Base-by-base conservation (phyloP, 2,888 invertebrate species). In the Vesta saturnalis region DNA sequence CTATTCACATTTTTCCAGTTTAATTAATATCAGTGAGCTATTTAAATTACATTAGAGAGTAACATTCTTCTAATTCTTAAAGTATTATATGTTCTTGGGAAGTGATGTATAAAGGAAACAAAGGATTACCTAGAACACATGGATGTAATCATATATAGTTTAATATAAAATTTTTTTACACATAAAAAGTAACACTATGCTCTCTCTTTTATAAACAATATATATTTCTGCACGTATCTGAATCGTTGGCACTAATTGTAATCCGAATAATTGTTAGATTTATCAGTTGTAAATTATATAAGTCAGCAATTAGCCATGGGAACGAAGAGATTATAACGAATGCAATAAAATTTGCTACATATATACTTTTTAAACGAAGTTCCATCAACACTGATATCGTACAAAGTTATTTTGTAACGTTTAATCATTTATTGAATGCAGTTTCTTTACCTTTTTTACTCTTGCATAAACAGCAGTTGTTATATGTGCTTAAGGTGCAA, bases 201-300 rank as follows among this genome's bases (percentile, higher is more conserved):
- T 49, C 10, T 16, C 15, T 12, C 49, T 39, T 39, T 39, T 39
- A 39, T 39, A 39, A 39, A 39, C 39, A 39, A 39, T 39, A n/a
- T n/a, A n/a, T n/a, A 14, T 63, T 57, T 59, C 61, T 56, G 62
- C 62, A 60, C 18, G 63, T 30, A 64, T 52, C 23, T 22, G 52
- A 46, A 15, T 46, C 19, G 59, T 55, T 60, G 52, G 62, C 64
- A 64, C 60, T 64, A 69, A 69, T 69, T 69, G 69, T 64, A 69
- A 69, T 61, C 61, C 49, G 69, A 69, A 68, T 60, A 64, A 64
- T 60, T 69, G 69, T 52, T 67, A 69, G 69, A 64, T 69, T 61
- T 69, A 69, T 68, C 68, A 19, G 59, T 64, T 8, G 46, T 39
- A 60, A 64, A 49, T 56, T 47, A 22, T n/a, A 55, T 47, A 39